Evolutionary conservation across 37 sponge, comb jelly and placozoan species (phyloP).

Genomic region (Beroe forskalii): DNA sequence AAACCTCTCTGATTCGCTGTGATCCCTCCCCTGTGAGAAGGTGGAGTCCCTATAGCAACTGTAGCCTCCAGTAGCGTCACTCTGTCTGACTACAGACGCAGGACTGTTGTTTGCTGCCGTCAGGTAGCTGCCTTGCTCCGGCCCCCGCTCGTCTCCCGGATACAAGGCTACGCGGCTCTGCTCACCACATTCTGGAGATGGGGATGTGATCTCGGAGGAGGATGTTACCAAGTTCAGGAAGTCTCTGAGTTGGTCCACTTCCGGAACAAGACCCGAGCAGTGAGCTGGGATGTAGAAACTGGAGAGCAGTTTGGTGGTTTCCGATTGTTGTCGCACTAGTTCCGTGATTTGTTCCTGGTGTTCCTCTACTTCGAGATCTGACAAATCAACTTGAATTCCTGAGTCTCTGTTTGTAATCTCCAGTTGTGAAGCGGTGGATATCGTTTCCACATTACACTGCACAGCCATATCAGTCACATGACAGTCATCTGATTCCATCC

Average conservation of each 20-base stretch:
- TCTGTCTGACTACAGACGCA: neutral
- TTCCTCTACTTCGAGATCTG: neutral
- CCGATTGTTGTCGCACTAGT: neutral
- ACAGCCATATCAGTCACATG: neutral
- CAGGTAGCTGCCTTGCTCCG: constrained; percentile 14
- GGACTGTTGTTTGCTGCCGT: constrained; percentile 60
- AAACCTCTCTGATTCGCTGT: neutral
- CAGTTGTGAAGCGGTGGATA: neutral
- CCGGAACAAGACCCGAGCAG: neutral
- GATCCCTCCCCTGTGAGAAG: neutral
- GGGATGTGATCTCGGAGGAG: neutral
- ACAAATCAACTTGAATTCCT: neutral
- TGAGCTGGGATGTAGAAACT: constrained; percentile 60
- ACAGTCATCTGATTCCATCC: neutral
- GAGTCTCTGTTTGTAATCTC: neutral
- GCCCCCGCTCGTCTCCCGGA: constrained; percentile 24
- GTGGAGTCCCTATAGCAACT: neutral
- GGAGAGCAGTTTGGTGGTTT: neutral
- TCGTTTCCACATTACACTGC: neutral
- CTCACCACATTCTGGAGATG: too few relatives aligned
- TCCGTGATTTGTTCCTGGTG: neutral
- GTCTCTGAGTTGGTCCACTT: neutral
- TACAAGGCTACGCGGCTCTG: neutral
- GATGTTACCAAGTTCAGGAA: constrained; percentile 13
- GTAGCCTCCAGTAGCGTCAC: neutral